phyloP scores from a whole-genome alignment of 2,888 invertebrate genomes.

The Hemicrepidius hirtus region DNA sequence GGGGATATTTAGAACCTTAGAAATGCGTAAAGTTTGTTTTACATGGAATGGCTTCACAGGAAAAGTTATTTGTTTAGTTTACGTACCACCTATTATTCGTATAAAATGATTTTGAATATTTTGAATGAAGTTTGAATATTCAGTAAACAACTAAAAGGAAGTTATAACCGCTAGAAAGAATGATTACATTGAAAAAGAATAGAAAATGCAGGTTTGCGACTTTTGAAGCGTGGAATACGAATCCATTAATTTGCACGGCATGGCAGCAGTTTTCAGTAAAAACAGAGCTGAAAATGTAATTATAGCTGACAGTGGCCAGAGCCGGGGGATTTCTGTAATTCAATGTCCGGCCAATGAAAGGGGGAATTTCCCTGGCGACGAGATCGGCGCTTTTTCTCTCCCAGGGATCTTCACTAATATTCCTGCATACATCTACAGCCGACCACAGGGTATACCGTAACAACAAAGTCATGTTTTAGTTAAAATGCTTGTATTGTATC shows the following conservation, averaged over 20 bases:
- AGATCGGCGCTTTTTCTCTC: slow-evolving; percentile 52
- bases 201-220: slow-evolving; percentile 43
- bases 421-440: slow-evolving; percentile 46
- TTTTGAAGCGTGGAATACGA: slow-evolving; percentile 53
- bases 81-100: no score
- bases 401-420: slow-evolving; percentile 49
- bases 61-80: no score
- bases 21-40: no score
- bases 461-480: slow-evolving; percentile 50
- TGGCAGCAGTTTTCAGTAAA: slow-evolving; percentile 59
- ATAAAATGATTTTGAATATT: no score
- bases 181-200: slow-evolving; percentile 27
- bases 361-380: slow-evolving; percentile 54
- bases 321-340: slow-evolving; percentile 56
- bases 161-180: no score
- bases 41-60: no score
- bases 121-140: no score
- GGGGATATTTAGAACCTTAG: no score
- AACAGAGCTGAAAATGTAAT: slow-evolving; percentile 61
- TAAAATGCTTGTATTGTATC: slow-evolving; percentile 35
- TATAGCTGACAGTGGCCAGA: slow-evolving; percentile 57
- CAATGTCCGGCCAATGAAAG: slow-evolving; percentile 55
- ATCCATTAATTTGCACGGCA: slow-evolving; percentile 59
- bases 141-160: no score
- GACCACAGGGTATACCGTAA: slow-evolving; percentile 42